Evolutionary conservation across 1,140 invertebrate genomes (phyloP).

Genomic region (Drosophila persimilis): DNA sequence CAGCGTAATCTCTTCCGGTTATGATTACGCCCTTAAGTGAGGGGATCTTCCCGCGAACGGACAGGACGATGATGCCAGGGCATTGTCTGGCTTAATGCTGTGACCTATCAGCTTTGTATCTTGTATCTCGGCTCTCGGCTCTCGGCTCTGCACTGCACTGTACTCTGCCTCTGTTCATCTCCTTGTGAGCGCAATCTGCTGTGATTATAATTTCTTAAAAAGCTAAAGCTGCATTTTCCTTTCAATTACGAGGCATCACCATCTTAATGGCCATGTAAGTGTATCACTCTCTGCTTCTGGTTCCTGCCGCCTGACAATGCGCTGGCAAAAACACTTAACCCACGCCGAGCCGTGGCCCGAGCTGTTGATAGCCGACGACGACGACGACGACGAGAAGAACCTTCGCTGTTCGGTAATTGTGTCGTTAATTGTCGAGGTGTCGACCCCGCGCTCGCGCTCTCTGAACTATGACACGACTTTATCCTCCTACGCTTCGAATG

Average conservation of each 20-base stretch:
- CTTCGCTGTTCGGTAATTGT: constrained; percentile 62
- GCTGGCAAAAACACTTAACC: constrained; percentile 65
- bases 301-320: constrained; percentile 37
- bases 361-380: background rate
- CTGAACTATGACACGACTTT: constrained; percentile 57
- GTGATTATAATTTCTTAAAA: constrained; percentile 81
- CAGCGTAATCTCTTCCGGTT: constrained; percentile 79
- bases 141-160: constrained; percentile 21
- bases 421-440: constrained; percentile 74
- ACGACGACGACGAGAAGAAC: constrained; percentile 3
- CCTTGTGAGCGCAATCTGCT: constrained; percentile 58
- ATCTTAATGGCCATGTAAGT: constrained; percentile 55
- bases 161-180: background rate
- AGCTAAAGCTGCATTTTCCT: constrained; percentile 79
- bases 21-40: constrained; percentile 75
- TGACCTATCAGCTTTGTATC: constrained; percentile 79
- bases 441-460: constrained; percentile 32
- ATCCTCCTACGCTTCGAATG: constrained; percentile 14
- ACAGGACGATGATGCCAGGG: constrained; percentile 10
- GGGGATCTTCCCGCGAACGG: constrained; percentile 34
- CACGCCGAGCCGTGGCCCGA: constrained; percentile 24
- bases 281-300: constrained; percentile 37
- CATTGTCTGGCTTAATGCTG: constrained; percentile 65
- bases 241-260: constrained; percentile 59
- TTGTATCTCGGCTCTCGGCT: constrained; percentile 31